Evolutionary conservation across 1,140 invertebrate genomes (phyloP).

Genomic region (Drosophila parvula): DNA sequence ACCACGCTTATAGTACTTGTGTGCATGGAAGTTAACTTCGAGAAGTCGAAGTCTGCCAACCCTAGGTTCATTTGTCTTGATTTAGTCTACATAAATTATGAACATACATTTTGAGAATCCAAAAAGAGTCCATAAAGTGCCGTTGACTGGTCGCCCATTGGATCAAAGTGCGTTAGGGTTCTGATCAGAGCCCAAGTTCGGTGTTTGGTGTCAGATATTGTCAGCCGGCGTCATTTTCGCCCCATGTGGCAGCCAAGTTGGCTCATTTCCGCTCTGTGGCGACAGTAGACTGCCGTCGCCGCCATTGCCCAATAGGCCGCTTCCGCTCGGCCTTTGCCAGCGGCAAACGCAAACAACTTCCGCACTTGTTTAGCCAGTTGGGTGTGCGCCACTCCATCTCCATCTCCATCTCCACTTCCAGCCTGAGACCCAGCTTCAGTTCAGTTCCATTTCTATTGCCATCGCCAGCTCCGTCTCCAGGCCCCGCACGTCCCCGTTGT

Average conservation of each 20-base stretch:
- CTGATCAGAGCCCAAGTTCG: constrained; percentile 2
- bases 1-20: too few species aligned
- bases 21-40: too few species aligned
- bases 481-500: constrained; percentile 27
- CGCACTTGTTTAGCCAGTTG: constrained; percentile 71
- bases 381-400: constrained; percentile 25
- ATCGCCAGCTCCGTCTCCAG: constrained; percentile 3
- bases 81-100: not conserved
- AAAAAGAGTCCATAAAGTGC: not conserved
- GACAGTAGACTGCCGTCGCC: constrained; percentile 61
- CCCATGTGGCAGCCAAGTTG: constrained; percentile 77
- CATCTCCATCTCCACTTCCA: not conserved
- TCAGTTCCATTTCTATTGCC: constrained; percentile 7
- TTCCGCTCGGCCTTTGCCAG: constrained; percentile 74
- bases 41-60: too few species aligned
- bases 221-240: constrained; percentile 51
- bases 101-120: not conserved
- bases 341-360: constrained; percentile 73
- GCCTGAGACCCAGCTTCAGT: not conserved
- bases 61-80: not conserved
- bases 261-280: constrained; percentile 76
- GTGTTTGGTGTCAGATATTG: constrained; percentile 30
- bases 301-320: constrained; percentile 61
- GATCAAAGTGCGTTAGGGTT: constrained; percentile 24
- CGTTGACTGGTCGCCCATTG: not conserved